Evolutionary conservation across 1,140 invertebrate species (phyloP), one percentile per base, ranked within the genome.

Genomic region (Scaptomyza pallida): DNA sequence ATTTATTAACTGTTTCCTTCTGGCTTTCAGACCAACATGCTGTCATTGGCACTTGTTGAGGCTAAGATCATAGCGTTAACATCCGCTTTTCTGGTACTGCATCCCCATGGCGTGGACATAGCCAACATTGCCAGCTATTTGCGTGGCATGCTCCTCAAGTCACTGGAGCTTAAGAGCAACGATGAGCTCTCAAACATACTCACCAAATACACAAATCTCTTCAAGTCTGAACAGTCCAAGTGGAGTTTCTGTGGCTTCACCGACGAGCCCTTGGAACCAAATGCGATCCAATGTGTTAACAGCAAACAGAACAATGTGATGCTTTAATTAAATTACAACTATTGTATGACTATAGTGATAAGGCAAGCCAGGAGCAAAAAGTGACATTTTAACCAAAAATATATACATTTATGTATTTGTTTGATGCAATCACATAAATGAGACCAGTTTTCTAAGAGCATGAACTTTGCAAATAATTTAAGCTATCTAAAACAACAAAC

Each of bases 81-180:
- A 47, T 95, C 96, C 13, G 95, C 95, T 35, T 97, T 97, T 92
- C 93, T 97, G 26, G 95, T 97, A 89, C 95, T 97, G 43, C 97
- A 98, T 93, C 97, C 97, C 0, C 96, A 96, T 88, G 97, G 97
- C 41, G 96, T 96, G 2, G 95, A 95, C 60, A 93, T 96, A 3
- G 95, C 96, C 90, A 96, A 97, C 83, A 94, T 97, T 73, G 96
- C 95, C 94, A 97, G 95, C 3, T 97, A 97, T 91, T 93, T 97
- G 50, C 94, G 95, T 89, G 96, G 96, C 92, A 93, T 96, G 60
- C 64, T 88, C 8, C 48, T 54, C 2, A 77, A 76, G 33, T 94
- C 95, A 50, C 93, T 94, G 2, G 93, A 93, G 60, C 89, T 96
- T 12, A 93, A 94, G 74, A 93, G 94, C 1, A 94, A 77, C 40